Evolutionary conservation across 2,797 vertebrate genomes (phyloP).

Genomic region (Lutjanus argentimaculatus): DNA sequence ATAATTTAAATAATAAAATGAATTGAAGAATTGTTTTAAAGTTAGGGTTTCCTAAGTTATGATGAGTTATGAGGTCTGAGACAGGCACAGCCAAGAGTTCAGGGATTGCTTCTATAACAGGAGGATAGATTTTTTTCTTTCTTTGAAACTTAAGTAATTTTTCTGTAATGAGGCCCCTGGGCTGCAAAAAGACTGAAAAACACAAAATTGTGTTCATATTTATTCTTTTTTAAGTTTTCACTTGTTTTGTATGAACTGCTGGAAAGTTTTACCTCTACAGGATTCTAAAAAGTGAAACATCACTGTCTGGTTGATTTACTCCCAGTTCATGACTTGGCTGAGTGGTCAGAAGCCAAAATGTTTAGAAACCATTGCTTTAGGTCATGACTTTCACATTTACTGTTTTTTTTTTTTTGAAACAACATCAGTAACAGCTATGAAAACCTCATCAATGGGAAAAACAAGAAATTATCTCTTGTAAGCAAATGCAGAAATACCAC

Average conservation of each 20-base stretch:
- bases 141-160: too few species aligned
- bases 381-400: conserved; percentile 17
- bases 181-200: background rate
- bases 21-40: too few species aligned
- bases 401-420: conserved; percentile 21
- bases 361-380: background rate
- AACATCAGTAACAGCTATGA: conserved; percentile 21
- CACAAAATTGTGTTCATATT: background rate
- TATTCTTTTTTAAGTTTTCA: background rate
- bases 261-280: background rate
- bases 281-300: background rate
- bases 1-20: too few species aligned
- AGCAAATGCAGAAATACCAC: conserved; percentile 35
- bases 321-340: background rate
- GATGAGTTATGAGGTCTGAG: too few species aligned
- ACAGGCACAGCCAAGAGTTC: too few species aligned
- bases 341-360: background rate
- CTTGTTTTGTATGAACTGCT: background rate
- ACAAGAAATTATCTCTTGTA: conserved; percentile 22
- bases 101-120: too few species aligned
- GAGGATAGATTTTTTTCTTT: too few species aligned
- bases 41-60: too few species aligned
- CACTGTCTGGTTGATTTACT: background rate
- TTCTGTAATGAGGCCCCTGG: too few species aligned
- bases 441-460: conserved; percentile 40